phyloP scores from a whole-genome alignment of 2,888 invertebrate genomes.

The Cryptosula pallasiana region DNA sequence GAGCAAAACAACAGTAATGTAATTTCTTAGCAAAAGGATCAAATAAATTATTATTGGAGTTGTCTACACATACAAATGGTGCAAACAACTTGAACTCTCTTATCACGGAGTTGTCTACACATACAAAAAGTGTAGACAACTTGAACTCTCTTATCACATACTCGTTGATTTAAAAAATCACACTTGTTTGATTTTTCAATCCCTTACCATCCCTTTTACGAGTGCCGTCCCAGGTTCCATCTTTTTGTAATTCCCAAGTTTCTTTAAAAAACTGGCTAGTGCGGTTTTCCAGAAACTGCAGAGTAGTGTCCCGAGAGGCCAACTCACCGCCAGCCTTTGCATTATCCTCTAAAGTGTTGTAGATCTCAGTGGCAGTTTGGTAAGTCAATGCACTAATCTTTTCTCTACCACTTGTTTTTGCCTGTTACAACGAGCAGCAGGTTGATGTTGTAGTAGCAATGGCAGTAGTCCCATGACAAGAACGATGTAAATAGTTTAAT shows the following conservation, averaged over 20 bases:
- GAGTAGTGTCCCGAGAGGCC: not conserved
- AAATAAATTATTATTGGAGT: too few relatives aligned
- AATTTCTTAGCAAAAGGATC: not conserved
- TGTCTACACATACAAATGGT: too few relatives aligned
- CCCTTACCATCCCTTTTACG: conserved; percentile 1
- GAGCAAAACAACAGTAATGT: not conserved
- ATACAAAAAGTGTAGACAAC: too few relatives aligned
- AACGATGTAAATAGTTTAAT: too few relatives aligned
- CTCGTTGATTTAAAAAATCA: too few relatives aligned
- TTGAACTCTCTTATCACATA: too few relatives aligned
- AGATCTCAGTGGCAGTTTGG: conserved; percentile 16
- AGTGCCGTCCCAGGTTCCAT: conserved; percentile 23
- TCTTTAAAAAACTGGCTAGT: conserved; percentile 7
- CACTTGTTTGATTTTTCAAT: too few relatives aligned
- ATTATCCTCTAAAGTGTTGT: conserved; percentile 16
- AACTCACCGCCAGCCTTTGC: conserved; percentile 8
- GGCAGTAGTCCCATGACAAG: too few relatives aligned
- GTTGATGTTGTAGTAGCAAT: too few relatives aligned
- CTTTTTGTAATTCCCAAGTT: conserved; percentile 2
- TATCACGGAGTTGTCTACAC: too few relatives aligned
- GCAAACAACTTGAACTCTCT: too few relatives aligned
- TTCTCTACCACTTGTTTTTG: conserved; percentile 1
- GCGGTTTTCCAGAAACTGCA: not conserved
- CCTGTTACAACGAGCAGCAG: too few relatives aligned
- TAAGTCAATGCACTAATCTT: conserved; percentile 1